Conservation (phyloP, 2,797 vertebrate species). For the Phylloscopus collybita region DNA sequence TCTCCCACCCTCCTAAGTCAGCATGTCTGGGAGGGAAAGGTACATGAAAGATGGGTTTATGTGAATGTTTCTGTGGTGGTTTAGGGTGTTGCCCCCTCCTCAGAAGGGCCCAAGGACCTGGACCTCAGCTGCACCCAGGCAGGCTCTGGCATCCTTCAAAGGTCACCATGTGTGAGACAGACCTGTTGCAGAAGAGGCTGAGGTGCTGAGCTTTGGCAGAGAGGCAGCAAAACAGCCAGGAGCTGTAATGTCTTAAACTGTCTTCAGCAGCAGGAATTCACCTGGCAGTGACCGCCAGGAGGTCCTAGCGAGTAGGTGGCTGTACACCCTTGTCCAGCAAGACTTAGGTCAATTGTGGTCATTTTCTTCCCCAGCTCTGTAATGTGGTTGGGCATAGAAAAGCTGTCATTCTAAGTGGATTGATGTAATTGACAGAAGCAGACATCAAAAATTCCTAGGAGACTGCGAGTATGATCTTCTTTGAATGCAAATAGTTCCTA, state of each 20-base stretch:
- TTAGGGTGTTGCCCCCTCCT: neutral
- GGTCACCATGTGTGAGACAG: neutral
- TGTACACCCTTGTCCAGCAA: neutral
- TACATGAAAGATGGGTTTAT: neutral
- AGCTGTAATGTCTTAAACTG: neutral
- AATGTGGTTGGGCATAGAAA: neutral
- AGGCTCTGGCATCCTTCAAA: neutral
- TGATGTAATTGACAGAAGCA: constrained; percentile 11
- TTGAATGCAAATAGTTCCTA: neutral
- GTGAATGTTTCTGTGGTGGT: neutral
- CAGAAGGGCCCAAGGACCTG: neutral
- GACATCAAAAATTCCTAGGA: constrained; percentile 27
- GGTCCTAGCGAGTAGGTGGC: neutral
- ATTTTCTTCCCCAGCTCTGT: neutral
- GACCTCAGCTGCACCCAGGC: neutral
- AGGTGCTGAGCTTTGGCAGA: neutral
- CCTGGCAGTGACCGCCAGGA: neutral
- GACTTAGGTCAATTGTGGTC: neutral
- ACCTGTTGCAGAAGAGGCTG: neutral
- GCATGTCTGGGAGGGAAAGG: neutral
- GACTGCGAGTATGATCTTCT: neutral
- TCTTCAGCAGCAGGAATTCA: neutral
- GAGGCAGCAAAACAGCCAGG: neutral
- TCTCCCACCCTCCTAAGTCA: neutral
- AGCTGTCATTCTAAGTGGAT: neutral